phyloP scores from a whole-genome alignment of 1,140 invertebrate genomes.

The Trichoplusia ni region DNA sequence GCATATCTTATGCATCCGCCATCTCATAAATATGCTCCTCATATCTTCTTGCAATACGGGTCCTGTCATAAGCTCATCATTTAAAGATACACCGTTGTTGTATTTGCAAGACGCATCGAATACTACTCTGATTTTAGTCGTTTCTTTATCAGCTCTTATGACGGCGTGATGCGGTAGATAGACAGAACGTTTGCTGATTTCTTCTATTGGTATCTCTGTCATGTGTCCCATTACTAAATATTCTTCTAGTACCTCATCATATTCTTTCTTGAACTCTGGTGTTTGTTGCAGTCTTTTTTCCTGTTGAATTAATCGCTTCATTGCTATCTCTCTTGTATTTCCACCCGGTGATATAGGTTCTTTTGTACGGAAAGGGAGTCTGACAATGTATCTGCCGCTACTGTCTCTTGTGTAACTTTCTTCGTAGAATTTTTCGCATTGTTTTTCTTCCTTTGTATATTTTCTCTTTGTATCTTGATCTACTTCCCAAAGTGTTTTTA shows the following conservation, averaged over 20 bases:
- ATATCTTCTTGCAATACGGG: slow-evolving; percentile 73
- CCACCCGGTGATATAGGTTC: slow-evolving; percentile 22
- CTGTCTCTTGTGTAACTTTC: slow-evolving; percentile 32
- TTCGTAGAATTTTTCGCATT: slow-evolving; percentile 42
- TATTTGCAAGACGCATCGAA: slow-evolving; percentile 63
- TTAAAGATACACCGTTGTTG: slow-evolving; percentile 59
- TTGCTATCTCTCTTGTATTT: slow-evolving; percentile 40
- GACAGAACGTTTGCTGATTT: slow-evolving; percentile 34
- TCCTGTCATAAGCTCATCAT: slow-evolving; percentile 62
- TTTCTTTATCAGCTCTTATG: slow-evolving; percentile 47
- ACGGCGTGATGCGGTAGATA: slow-evolving; percentile 60
- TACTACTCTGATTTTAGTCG: slow-evolving; percentile 53
- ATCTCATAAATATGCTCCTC: slow-evolving; percentile 65
- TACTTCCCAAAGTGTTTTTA: slow-evolving; percentile 41
- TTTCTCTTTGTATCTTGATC: slow-evolving; percentile 37
- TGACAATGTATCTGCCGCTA: slow-evolving; percentile 36
- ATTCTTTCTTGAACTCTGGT: slow-evolving; percentile 48
- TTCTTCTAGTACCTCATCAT: slow-evolving; percentile 56
- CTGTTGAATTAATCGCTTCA: slow-evolving; percentile 41
- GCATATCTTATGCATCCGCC: slow-evolving; percentile 57
- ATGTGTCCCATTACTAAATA: slow-evolving; percentile 59
- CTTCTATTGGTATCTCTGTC: slow-evolving; percentile 33
- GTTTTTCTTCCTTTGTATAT: slow-evolving; percentile 36
- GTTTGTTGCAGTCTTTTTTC: slow-evolving; percentile 44
- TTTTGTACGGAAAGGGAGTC: slow-evolving; percentile 39